Evolutionary conservation across 2,888 invertebrate species (phyloP), one percentile per base, ranked within the genome.

Genomic region (Tupiocoris notatus): DNA sequence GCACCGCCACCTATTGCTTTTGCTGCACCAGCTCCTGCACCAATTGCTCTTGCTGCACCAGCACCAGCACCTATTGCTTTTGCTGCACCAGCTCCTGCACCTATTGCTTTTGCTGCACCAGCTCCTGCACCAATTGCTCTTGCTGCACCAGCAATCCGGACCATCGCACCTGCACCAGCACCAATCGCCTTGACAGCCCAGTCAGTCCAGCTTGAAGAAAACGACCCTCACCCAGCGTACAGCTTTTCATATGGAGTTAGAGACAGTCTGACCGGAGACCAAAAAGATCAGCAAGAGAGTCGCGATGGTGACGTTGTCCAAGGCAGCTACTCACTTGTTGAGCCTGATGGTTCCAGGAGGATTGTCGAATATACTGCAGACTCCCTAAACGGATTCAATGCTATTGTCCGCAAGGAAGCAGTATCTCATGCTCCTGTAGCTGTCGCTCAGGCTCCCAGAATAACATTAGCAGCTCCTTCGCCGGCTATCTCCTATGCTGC

Each of bases 371-470:
- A 63, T 21, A 63, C 64, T 7, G 64, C 64, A 6, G 64, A 63
- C 22, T 20, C 64, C 22, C 3, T 63, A 7, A 63, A 63, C 21
- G 64, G 64, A 63, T 63, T 63, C 64, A 63, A 63, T 21, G 64
- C 64, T n/a, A 21, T 63, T 6, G 64, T 63, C 20, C 64, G 20
- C 64, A 63, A 63, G n/a, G 64, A 63, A 23, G 64, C 64, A 7
- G 24, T 59, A 3, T 23, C 71, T 23, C 71, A 71, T 20, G 71
- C 71, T 12, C 71, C 71, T 23, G 71, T 71, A 25, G 71, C 71
- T 23, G 62, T 54, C 9, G 77, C 66, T 54, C 77, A 54, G 23
- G 77, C 71, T 7, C 39, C 6, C 3, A 39, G 6, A 3, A 39
- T 39, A 3, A 7, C 39, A 3, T 39, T 7, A 3, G 39, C 39